Base-by-base conservation (phyloP, 2,113 vertebrate genomes). In the Chaenogobius annularis region DNA sequence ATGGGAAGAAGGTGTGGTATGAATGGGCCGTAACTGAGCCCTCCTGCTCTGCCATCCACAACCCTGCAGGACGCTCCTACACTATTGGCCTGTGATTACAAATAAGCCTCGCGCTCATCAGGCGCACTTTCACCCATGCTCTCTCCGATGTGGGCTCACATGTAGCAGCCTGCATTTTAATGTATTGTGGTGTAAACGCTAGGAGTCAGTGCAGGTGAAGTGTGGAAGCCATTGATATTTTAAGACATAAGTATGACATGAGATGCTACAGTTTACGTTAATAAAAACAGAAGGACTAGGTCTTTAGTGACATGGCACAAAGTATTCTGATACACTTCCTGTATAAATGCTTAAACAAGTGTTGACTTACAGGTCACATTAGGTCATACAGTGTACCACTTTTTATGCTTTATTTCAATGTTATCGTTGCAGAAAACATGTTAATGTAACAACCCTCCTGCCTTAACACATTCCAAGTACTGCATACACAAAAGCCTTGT, bases 1-100 rank as follows among this genome's bases (percentile, higher is more conserved):
- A 93, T 17, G 94, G 95, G 77, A 96, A 96, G 92, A 97, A 98
- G 83, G 96, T 98, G 68, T 98, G 96, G 96, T 98, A 98, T 7
- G 96, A 98, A 79, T 98, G 96, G 96, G 96, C 96, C 0, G 96
- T 98, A 83, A 96, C 95, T 0, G 93, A 96, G 58, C 96, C 96
- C 0, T 86, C 88, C 69, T 96, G 95, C 81, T 97, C 96, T 1
- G 95, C 95, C 78, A 96, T 98, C 83, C 96, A 98, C 89, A 98
- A 98, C 81, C 95, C 96, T 0, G 94, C 96, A 0, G 96, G 96
- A 44, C 96, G 96, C 65, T 98, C 96, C 47, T 98, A 96, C 85
- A 98, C 96, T 83, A 98, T 98, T 35, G 96, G 96, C 77, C 93
- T 98, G 78, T 98, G 83, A 92, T 68, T 70, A 70, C 0, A 63